A percentile compares a stretch with the other conserved stretches of the same genome.
Conservation (phyloP, 2,888 invertebrate species). For the Drosophila stalkeri region DNA sequence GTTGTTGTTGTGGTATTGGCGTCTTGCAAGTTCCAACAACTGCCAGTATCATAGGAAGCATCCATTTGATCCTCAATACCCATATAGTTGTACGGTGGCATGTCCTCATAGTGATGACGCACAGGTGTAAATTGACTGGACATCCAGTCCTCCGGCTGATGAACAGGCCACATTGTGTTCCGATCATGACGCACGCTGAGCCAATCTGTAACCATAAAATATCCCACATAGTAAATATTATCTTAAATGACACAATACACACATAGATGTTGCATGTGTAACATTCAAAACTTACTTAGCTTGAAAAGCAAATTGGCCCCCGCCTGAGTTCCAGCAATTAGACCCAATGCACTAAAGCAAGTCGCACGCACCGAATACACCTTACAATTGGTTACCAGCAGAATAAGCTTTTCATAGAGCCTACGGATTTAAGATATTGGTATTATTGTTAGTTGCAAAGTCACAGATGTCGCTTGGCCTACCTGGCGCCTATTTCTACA, state of each 20-base stretch:
- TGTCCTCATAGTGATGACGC: conserved; percentile 84
- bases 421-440: conserved; percentile 48
- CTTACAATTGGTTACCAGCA: conserved; percentile 91
- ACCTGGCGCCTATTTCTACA: conserved; percentile 85
- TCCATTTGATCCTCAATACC: conserved; percentile 84
- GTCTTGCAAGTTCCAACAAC: conserved; percentile 83
- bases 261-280: too few species aligned
- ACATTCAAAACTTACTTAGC: conserved; percentile 86
- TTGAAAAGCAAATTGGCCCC: conserved; percentile 93
- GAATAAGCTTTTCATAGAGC: conserved; percentile 86
- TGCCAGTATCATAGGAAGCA: conserved; percentile 82
- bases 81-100: conserved; percentile 84
- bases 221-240: neutral
- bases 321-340: conserved; percentile 92
- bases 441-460: neutral
- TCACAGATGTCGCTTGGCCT: neutral
- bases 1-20: conserved; percentile 78
- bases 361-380: conserved; percentile 96
- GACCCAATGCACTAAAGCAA: conserved; percentile 92
- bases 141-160: conserved; percentile 88
- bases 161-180: conserved; percentile 91
- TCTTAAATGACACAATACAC: too few species aligned
- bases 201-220: conserved; percentile 87
- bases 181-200: conserved; percentile 91
- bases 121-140: conserved; percentile 85